A percentile compares a stretch with the other conserved stretches of the same genome.
phyloP scores from a whole-genome alignment of 37 sponge, comb jelly and placozoan species.

The Hormiphora californensis region DNA sequence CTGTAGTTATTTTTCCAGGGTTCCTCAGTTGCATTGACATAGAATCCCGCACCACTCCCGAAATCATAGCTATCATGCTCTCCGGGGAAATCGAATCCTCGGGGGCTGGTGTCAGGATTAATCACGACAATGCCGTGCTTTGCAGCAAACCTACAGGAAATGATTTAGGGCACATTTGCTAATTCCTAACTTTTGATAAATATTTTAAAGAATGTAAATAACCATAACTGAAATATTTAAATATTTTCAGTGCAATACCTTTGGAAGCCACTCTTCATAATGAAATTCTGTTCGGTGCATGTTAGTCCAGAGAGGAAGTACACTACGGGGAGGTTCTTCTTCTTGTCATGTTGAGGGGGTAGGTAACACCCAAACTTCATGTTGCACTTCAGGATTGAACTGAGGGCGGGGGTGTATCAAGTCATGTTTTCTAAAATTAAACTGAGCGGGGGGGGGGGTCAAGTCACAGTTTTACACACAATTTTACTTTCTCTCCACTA shows the following conservation, averaged over 20 bases:
- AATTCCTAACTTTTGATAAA: no score
- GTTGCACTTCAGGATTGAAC: constrained; percentile 64
- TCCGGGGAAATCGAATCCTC: constrained; percentile 91
- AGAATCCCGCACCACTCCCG: constrained; percentile 96
- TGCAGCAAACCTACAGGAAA: constrained; percentile 63
- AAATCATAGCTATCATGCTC: constrained; percentile 92
- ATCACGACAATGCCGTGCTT: constrained; percentile 78
- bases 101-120: constrained; percentile 91
- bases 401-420: no score
- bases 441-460: no score
- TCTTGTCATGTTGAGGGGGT: constrained; percentile 73
- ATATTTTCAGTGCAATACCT: constrained; percentile 23
- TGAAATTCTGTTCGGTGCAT: constrained; percentile 92
- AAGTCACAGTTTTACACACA: no score
- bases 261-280: constrained; percentile 78
- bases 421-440: no score
- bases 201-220: no score
- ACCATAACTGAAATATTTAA: no score
- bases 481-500: no score
- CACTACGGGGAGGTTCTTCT: constrained; percentile 73
- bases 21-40: constrained; percentile 87
- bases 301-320: constrained; percentile 97
- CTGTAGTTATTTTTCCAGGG: constrained; percentile 97
- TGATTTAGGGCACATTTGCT: not conserved
- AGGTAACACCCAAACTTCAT: constrained; percentile 90